Percentiles rank a stretch among this genome's conserved stretches.
phyloP scores from a whole-genome alignment of 2,113 vertebrate species.

The Pangasianodon hypophthalmus region DNA sequence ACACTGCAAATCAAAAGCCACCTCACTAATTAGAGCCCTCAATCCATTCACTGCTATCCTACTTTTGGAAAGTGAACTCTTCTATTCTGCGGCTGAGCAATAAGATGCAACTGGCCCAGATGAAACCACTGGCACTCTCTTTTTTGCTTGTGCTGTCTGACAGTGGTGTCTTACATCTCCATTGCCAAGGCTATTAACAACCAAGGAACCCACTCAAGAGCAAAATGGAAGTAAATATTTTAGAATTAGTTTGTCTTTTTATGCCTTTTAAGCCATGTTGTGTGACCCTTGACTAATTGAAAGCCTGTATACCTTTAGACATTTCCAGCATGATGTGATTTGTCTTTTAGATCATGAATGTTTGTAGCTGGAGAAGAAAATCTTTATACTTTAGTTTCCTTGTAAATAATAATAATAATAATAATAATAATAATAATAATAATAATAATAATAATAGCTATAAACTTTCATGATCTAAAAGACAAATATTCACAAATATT shows the following conservation, averaged over 20 bases:
- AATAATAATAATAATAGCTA: neutral
- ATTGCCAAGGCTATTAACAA: slow-evolving; percentile 61
- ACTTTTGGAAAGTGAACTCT: slow-evolving; percentile 78
- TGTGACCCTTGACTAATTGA: slow-evolving; percentile 24
- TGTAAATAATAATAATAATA: neutral
- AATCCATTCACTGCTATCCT: slow-evolving; percentile 86
- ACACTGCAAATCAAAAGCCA: slow-evolving; percentile 86
- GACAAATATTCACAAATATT: no score
- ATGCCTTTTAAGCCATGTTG: slow-evolving; percentile 62
- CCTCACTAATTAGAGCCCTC: slow-evolving; percentile 78
- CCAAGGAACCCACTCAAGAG: slow-evolving; percentile 66
- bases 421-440: neutral
- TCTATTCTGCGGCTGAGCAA: slow-evolving; percentile 56
- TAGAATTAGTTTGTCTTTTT: slow-evolving; percentile 51
- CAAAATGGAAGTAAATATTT: slow-evolving; percentile 62
- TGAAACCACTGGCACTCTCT: slow-evolving; percentile 64
- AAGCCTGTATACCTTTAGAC: slow-evolving; percentile 49
- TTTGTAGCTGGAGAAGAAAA: neutral
- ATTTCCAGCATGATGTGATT: slow-evolving; percentile 58
- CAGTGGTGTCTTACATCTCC: slow-evolving; percentile 47
- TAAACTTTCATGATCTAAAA: no score
- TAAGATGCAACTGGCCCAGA: slow-evolving; percentile 65
- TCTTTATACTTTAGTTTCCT: neutral
- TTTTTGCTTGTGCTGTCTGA: slow-evolving; percentile 36
- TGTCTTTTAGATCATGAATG: slow-evolving; percentile 16